phyloP scores from a whole-genome alignment of 2,888 invertebrate genomes.

The Epinotia bilunana region DNA sequence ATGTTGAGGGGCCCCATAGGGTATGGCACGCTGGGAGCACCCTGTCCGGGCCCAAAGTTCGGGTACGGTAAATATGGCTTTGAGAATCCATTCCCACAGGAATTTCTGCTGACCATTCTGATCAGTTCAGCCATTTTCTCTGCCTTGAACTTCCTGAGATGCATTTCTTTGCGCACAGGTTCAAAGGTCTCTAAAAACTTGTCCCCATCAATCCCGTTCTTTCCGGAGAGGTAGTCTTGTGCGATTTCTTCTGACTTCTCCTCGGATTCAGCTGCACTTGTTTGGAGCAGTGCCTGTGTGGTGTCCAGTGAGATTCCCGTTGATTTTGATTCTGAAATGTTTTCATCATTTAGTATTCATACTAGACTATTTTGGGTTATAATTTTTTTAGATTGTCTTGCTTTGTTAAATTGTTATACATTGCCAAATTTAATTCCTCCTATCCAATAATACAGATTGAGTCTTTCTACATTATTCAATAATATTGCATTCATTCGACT shows the following conservation, averaged over 20 bases:
- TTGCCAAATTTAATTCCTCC: too few species aligned
- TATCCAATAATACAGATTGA: too few species aligned
- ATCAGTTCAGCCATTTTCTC: conserved; percentile 95
- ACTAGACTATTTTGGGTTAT: not conserved
- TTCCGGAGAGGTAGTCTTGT: conserved; percentile 91
- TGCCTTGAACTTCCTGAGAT: conserved; percentile 92
- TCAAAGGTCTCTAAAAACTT: conserved; percentile 94
- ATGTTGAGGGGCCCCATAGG: conserved; percentile 89
- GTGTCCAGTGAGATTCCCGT: conserved; percentile 93
- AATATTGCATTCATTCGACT: too few species aligned
- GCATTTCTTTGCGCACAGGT: conserved; percentile 85
- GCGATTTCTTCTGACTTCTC: conserved; percentile 95
- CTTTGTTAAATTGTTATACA: too few species aligned
- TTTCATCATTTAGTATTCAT: not conserved
- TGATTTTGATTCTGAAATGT: conserved; percentile 88
- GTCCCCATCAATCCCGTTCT: conserved; percentile 87
- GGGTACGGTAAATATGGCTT: conserved; percentile 79
- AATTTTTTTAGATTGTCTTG: too few species aligned
- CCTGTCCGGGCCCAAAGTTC: conserved; percentile 74
- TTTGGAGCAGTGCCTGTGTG: conserved; percentile 93
- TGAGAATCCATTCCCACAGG: conserved; percentile 71
- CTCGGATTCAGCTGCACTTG: conserved; percentile 96
- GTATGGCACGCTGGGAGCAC: conserved; percentile 87
- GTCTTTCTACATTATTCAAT: too few species aligned
- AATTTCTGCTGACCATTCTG: conserved; percentile 66